phyloP scores from a whole-genome alignment of 2,888 invertebrate genomes.

The Tholera decimalis region DNA sequence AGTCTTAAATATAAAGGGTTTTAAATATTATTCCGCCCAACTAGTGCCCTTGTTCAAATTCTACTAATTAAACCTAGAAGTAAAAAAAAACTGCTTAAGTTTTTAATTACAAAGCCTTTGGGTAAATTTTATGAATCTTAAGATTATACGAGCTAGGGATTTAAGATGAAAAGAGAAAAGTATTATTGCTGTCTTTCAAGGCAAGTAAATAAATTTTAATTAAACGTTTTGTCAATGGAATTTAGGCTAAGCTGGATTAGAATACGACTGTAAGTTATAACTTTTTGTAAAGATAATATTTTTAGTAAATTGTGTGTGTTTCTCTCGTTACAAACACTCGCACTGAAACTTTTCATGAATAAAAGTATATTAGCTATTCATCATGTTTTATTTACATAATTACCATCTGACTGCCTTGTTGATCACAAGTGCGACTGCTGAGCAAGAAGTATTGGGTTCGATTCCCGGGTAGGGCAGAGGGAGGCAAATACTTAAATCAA shows the following conservation, averaged over 20 bases:
- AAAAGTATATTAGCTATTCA: no score
- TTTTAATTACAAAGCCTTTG: slow-evolving; percentile 50
- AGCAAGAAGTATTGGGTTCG: no score
- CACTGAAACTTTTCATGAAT: no score
- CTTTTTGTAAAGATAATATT: neutral
- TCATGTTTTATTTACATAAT: no score
- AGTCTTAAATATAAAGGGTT: slow-evolving; percentile 9
- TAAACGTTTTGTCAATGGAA: slow-evolving; percentile 25
- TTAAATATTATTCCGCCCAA: slow-evolving; percentile 18
- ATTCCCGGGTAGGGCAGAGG: no score
- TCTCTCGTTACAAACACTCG: no score
- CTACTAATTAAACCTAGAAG: slow-evolving; percentile 28
- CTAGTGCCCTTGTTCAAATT: slow-evolving; percentile 28
- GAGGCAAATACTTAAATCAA: no score
- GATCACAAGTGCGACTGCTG: no score
- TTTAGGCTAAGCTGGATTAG: slow-evolving; percentile 9
- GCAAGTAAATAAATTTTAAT: slow-evolving; percentile 41
- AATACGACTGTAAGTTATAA: neutral
- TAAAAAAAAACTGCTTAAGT: slow-evolving; percentile 24
- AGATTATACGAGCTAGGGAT: slow-evolving; percentile 38
- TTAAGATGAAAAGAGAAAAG: slow-evolving; percentile 40
- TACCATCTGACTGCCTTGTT: no score
- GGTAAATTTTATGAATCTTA: slow-evolving; percentile 39
- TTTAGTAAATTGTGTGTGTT: neutral
- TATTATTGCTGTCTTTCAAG: slow-evolving; percentile 18